Percentiles rank a stretch among this genome's conserved stretches.
These are phyloP conservation scores for Phyllostomus hastatus DNA, from an alignment of 2,113 vertebrate species.

Conservation along the genomic window DNA sequence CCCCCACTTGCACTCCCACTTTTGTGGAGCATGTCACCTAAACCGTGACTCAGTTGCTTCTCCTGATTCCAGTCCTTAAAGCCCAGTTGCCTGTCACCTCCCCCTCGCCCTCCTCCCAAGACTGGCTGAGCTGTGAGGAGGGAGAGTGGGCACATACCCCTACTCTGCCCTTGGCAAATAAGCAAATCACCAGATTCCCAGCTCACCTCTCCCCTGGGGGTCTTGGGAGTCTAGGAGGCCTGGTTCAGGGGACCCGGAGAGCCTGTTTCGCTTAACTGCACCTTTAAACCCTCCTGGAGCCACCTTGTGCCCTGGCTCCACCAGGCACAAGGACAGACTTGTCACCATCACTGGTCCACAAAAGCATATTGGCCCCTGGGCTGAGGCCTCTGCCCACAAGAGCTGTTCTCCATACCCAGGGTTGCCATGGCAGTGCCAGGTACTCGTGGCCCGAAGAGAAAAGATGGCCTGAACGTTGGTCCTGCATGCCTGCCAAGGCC, in stretches of 20 bases:
- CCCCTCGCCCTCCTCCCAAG: rapidly evolving
- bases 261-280: rapidly evolving
- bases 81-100: not conserved
- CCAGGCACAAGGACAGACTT: not conserved
- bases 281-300: not conserved
- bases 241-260: not conserved
- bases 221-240: not conserved
- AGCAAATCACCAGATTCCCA: not conserved
- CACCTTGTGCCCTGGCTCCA: not conserved
- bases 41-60: not conserved
- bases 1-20: not conserved
- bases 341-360: not conserved
- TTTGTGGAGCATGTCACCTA: not conserved
- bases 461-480: not conserved
- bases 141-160: rapidly evolving
- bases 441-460: not conserved
- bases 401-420: slow-evolving; percentile 30
- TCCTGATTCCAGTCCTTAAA: not conserved
- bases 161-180: not conserved
- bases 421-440: slow-evolving; percentile 45
- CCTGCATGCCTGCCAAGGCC: not conserved
- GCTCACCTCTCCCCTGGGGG: not conserved
- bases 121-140: not conserved
- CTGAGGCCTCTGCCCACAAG: not conserved
- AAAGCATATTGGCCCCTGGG: not conserved